These are phyloP conservation scores for Drosophila atroscutellata DNA, from an alignment of 2,888 invertebrate genomes.

Conservation along the genomic window DNA sequence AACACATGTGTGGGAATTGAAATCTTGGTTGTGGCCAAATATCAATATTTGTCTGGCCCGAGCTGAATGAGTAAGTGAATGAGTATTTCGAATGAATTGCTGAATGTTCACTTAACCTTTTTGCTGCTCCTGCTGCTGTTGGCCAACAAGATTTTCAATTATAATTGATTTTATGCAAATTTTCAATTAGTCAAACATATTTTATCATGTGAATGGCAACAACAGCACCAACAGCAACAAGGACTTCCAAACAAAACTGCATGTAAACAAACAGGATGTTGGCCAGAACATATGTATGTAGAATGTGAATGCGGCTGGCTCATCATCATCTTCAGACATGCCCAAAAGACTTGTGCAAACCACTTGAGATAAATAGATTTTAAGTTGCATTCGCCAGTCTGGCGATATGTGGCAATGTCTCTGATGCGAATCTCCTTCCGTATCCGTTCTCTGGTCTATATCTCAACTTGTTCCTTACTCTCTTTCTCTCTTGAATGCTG, in stretches of 20 bases:
- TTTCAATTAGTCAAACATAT: slow-evolving; percentile 78
- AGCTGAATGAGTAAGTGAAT: slow-evolving; percentile 40
- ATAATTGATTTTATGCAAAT: slow-evolving; percentile 81
- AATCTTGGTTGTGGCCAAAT: slow-evolving; percentile 55
- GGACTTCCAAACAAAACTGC: slow-evolving; percentile 51
- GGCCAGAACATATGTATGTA: not conserved
- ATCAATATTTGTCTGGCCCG: slow-evolving; percentile 68
- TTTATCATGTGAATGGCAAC: slow-evolving; percentile 44
- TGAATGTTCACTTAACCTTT: slow-evolving; percentile 76
- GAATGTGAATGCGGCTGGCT: slow-evolving; percentile 9
- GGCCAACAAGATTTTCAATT: slow-evolving; percentile 77
- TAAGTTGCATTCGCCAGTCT: slow-evolving; percentile 44
- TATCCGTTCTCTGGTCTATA: slow-evolving; percentile 16
- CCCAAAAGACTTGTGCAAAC: slow-evolving; percentile 59
- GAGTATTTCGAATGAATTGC: slow-evolving; percentile 27
- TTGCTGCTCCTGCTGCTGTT: slow-evolving; percentile 28
- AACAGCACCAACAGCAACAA: slow-evolving; percentile 29
- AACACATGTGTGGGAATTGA: slow-evolving; percentile 27
- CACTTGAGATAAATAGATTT: slow-evolving; percentile 74
- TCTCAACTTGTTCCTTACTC: slow-evolving; percentile 28
- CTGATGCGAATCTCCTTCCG: not conserved
- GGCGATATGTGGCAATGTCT: slow-evolving; percentile 19
- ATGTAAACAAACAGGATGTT: slow-evolving; percentile 25
- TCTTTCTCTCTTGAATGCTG: slow-evolving; percentile 63
- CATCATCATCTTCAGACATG: slow-evolving; percentile 34